Percentiles rank a stretch among this genome's conserved stretches.
These are phyloP conservation scores for Chrysaora quinquecirrha DNA, from an alignment of 30 jellyfish, hydroid and myxozoan species.

Conservation along the genomic window DNA sequence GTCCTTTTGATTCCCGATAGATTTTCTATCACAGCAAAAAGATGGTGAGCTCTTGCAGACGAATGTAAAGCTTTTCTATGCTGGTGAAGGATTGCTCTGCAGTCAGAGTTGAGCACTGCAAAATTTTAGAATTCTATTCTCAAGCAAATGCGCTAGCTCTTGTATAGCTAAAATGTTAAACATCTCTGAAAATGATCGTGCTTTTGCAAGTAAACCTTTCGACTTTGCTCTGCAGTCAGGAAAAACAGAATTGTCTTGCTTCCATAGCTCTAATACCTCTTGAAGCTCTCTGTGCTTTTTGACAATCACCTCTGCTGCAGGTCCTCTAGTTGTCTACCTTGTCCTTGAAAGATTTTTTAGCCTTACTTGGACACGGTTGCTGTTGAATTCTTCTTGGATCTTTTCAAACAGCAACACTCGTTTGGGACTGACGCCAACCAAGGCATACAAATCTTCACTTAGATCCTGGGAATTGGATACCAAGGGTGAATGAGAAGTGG, in stretches of 20 bases:
- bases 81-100: not conserved
- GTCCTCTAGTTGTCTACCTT: too few relatives aligned
- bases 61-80: not conserved
- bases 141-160: not conserved
- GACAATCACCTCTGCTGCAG: too few relatives aligned
- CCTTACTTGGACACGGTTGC: not conserved
- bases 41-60: not conserved
- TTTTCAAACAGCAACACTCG: constrained; percentile 42
- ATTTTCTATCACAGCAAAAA: not conserved
- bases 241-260: too few relatives aligned
- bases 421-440: constrained; percentile 46
- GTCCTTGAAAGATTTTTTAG: not conserved
- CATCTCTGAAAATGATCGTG: not conserved
- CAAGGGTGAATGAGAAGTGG: constrained; percentile 10
- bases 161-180: not conserved
- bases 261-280: too few relatives aligned
- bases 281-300: too few relatives aligned
- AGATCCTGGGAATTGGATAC: constrained; percentile 17
- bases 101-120: not conserved
- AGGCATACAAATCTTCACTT: constrained; percentile 32
- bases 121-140: not conserved
- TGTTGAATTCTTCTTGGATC: constrained; percentile 18
- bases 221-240: too few relatives aligned
- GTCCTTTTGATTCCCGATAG: not conserved
- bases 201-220: too few relatives aligned